These are phyloP conservation scores for Mohoua ochrocephala DNA, from an alignment of 2,113 vertebrate genomes.

Conservation along the genomic window DNA sequence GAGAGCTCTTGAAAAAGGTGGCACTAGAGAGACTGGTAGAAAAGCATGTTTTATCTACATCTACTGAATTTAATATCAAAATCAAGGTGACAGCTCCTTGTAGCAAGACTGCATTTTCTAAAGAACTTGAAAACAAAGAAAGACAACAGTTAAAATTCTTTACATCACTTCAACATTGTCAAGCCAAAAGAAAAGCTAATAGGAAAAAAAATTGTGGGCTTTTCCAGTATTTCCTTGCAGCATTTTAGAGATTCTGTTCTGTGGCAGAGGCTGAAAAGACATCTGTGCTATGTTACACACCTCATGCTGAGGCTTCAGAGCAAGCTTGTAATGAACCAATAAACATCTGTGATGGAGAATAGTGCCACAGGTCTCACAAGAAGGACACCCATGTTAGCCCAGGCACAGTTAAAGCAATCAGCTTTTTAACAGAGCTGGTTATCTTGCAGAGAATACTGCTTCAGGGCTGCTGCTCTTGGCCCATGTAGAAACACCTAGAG, in stretches of 20 bases:
- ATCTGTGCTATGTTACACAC: not conserved
- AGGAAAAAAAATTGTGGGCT: not conserved
- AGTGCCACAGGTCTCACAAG: not conserved
- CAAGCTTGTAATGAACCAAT: not conserved
- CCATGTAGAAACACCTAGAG: not conserved
- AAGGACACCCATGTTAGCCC: not conserved
- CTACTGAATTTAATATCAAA: not conserved
- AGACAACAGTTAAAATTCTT: not conserved
- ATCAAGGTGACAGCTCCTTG: not conserved
- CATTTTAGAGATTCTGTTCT: not conserved
- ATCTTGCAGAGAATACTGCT: not conserved
- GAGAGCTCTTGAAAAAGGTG: not conserved
- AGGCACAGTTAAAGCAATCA: not conserved
- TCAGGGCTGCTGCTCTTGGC: not conserved
- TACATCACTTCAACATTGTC: not conserved
- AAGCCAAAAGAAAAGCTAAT: not conserved
- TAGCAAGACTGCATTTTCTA: not conserved
- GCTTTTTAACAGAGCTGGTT: not conserved
- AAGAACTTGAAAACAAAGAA: not conserved
- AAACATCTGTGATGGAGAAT: not conserved
- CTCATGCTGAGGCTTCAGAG: not conserved
- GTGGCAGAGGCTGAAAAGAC: not conserved
- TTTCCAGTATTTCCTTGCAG: not conserved
- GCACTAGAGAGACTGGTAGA: not conserved
- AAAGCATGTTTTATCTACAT: not conserved